Conservation (phyloP, 2,797 vertebrate genomes). For the Ctenopoma multispine region DNA sequence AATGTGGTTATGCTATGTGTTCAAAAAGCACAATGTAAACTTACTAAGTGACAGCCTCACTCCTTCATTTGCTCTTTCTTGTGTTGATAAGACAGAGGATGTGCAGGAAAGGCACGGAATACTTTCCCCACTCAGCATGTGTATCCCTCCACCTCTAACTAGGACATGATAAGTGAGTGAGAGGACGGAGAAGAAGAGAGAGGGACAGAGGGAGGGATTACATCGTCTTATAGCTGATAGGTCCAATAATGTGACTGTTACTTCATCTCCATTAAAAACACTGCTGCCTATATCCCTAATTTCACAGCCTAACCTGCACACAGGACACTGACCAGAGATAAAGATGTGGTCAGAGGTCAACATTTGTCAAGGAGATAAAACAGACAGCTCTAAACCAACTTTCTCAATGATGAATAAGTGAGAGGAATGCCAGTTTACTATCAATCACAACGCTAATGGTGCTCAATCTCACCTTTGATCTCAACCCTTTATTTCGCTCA, state of each 20-base stretch:
- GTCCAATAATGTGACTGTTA: conserved; percentile 37
- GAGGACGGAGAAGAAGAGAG: conserved; percentile 35
- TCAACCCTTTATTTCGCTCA: conserved; percentile 5
- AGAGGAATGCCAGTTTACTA: conserved; percentile 38
- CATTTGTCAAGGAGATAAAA: conserved; percentile 74
- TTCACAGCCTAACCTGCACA: conserved; percentile 34
- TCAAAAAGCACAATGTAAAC: conserved; percentile 26
- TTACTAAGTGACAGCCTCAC: conserved; percentile 8
- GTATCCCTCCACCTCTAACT: conserved; percentile 41
- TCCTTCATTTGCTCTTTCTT: conserved; percentile 22
- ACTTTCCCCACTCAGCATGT: neutral
- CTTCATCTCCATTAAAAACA: conserved; percentile 28
- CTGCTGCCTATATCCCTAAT: neutral
- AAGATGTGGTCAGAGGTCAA: conserved; percentile 66
- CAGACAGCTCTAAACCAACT: conserved; percentile 35
- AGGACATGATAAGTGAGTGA: conserved; percentile 40
- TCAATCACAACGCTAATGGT: conserved; percentile 47
- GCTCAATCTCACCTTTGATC: conserved; percentile 26
- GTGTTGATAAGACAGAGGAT: conserved; percentile 38
- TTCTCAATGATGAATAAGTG: conserved; percentile 33
- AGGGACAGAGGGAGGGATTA: conserved; percentile 22
- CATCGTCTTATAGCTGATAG: conserved; percentile 43
- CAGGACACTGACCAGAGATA: conserved; percentile 64
- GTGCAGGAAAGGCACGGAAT: conserved; percentile 22
- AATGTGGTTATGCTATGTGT: neutral